Base-by-base conservation (phyloP, 1,140 invertebrate species). In the Oncopodura yosiiana region DNA sequence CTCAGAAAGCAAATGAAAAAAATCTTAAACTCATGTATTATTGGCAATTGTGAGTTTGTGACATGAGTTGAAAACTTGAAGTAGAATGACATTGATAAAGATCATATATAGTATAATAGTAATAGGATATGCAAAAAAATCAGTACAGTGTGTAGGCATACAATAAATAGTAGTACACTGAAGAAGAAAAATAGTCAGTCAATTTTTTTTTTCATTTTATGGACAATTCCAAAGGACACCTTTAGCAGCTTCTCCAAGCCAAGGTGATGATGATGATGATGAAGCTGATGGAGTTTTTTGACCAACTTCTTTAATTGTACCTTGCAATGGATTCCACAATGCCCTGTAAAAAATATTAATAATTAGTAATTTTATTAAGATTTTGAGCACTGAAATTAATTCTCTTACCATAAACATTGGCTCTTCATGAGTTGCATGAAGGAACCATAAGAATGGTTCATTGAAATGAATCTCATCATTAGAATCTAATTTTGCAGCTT, bases 401-500 rank as follows among this genome's bases (percentile, higher is more conserved):
- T n/a, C n/a, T n/a, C n/a, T n/a, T n/a, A n/a, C 54, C 54, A 56
- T 56, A 38, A 56, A 56, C 54, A 56, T 56, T 8, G 54, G 54
- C 14, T 56, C 54, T 32, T 56, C 54, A 23, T 50, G 44, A 6
- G 49, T 56, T 8, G 54, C 54, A 37, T 56, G 54, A n/a, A 56
- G 32, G 24, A 56, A 56, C 54, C 54, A 56, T 14, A 56, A 34
- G 41, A 56, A 56, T 4, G 54, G 54, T 30, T 56, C 39, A 18
- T 56, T 30, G 16, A 56, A 56, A 37, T 14, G 30, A n/a, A 50
- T 50, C 16, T 37, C 32, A 37, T 49, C 46, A 34, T 37, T 38
- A 11, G 27, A 30, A 37, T 23, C 34, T 27, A 37, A 37, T 6
- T 49, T 49, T 8, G 26, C 23, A 2, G 8, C 21, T 38, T 49